Percentiles rank a stretch among this genome's conserved stretches.
phyloP scores from a whole-genome alignment of 2,113 vertebrate species.

The Malaclemys terrapin region DNA sequence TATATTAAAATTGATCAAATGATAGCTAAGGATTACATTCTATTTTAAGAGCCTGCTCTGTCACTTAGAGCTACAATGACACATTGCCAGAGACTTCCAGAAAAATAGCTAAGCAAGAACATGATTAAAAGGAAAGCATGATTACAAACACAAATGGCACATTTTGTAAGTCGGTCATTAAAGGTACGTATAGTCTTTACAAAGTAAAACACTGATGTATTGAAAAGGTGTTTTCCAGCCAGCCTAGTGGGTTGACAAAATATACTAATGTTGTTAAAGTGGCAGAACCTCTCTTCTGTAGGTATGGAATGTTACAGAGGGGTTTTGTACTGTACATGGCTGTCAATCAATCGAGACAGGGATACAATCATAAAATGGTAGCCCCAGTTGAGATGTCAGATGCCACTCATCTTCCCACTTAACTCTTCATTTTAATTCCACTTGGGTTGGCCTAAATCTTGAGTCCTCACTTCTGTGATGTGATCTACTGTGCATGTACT shows the following conservation, averaged over 20 bases:
- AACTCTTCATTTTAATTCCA: not conserved
- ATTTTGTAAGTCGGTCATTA: slow-evolving; percentile 39
- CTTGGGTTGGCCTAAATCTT: rapidly evolving
- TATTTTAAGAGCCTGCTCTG: slow-evolving; percentile 73
- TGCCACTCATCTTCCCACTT: not conserved
- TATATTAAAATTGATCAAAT: slow-evolving; percentile 77
- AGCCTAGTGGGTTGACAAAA: not conserved
- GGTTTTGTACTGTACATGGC: not conserved
- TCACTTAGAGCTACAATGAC: slow-evolving; percentile 64
- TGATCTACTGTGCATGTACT: not conserved
- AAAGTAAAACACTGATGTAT: slow-evolving; percentile 25
- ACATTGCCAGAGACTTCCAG: slow-evolving; percentile 57
- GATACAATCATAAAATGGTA: not conserved
- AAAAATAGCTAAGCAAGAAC: slow-evolving; percentile 67
- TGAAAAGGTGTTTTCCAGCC: not conserved
- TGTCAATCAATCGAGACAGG: not conserved
- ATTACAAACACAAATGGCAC: slow-evolving; percentile 64
- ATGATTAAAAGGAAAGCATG: slow-evolving; percentile 62
- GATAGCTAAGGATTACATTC: slow-evolving; percentile 71
- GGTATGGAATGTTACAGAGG: not conserved
- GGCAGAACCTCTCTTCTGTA: not conserved
- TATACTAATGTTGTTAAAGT: not conserved
- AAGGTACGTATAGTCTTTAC: slow-evolving; percentile 26
- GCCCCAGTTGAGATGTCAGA: not conserved
- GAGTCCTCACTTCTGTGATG: not conserved